phyloP scores from a whole-genome alignment of 2,888 invertebrate species.

The Apodemia zela region DNA sequence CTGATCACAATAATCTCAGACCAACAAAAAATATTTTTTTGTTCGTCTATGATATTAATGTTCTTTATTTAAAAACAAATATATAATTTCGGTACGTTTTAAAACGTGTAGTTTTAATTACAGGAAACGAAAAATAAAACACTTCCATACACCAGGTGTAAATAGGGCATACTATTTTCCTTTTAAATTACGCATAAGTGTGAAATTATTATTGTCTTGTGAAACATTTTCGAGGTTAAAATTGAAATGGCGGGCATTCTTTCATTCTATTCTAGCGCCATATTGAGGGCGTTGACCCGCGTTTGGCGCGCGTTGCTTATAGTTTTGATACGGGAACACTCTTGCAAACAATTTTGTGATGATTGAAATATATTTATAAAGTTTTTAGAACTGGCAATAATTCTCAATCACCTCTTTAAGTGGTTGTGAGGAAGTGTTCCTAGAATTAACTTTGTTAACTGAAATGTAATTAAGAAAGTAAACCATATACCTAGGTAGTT shows the following conservation, averaged over 20 bases:
- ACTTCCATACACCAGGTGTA: conserved; percentile 9
- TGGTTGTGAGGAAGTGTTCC: neutral
- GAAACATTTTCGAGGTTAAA: conserved; percentile 70
- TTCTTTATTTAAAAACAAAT: too few species aligned
- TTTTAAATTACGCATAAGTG: conserved; percentile 32
- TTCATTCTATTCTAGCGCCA: conserved; percentile 76
- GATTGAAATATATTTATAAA: neutral
- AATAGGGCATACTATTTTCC: conserved; percentile 4
- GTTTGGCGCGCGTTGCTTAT: conserved; percentile 43
- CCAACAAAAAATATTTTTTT: too few species aligned
- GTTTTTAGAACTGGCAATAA: conserved; percentile 1
- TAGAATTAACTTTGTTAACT: neutral
- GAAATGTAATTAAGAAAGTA: neutral
- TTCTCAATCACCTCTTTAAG: neutral
- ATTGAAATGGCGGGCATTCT: conserved; percentile 74
- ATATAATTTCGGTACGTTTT: neutral
- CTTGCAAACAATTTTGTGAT: conserved; percentile 10
- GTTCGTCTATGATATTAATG: too few species aligned
- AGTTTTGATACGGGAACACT: conserved; percentile 14
- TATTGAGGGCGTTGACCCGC: conserved; percentile 65
- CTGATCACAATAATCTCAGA: too few species aligned
- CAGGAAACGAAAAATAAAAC: conserved; percentile 10
- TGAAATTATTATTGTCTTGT: conserved; percentile 47
- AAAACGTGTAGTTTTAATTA: conserved; percentile 5
- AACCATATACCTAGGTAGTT: too few species aligned